Evolutionary conservation across 2,113 vertebrate species (phyloP).

Genomic region (Mystacornis crossleyi): DNA sequence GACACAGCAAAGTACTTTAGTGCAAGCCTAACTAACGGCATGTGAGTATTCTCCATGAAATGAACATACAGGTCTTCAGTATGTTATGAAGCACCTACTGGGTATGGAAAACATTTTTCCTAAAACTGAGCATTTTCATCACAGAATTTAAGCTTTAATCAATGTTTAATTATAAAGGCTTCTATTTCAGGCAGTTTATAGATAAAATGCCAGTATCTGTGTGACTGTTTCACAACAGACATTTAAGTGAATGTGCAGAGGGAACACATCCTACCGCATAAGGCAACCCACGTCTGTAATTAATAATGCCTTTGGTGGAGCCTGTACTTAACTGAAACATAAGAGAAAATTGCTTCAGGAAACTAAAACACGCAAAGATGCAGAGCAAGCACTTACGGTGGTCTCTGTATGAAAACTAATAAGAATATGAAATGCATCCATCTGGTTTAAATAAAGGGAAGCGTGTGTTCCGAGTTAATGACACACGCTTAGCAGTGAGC

Average conservation of each 20-base stretch:
- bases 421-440: neutral
- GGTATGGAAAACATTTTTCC: neutral
- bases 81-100: neutral
- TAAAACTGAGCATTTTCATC: neutral
- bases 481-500: neutral
- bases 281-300: constrained; percentile 14
- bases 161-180: neutral
- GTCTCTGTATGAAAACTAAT: neutral
- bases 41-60: neutral
- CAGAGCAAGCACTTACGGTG: neutral
- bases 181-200: neutral
- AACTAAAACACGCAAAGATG: constrained; percentile 27
- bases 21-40: neutral
- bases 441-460: neutral
- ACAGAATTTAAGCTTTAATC: neutral
- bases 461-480: neutral
- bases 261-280: neutral
- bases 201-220: neutral
- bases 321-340: neutral
- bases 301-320: neutral
- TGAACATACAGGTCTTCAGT: neutral
- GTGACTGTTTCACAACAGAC: neutral
- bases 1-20: neutral
- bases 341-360: constrained; percentile 13
- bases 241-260: neutral